Percentiles rank a stretch among this genome's conserved stretches.
phyloP scores from a whole-genome alignment of 2,888 invertebrate genomes.

The Tipula confusa region DNA sequence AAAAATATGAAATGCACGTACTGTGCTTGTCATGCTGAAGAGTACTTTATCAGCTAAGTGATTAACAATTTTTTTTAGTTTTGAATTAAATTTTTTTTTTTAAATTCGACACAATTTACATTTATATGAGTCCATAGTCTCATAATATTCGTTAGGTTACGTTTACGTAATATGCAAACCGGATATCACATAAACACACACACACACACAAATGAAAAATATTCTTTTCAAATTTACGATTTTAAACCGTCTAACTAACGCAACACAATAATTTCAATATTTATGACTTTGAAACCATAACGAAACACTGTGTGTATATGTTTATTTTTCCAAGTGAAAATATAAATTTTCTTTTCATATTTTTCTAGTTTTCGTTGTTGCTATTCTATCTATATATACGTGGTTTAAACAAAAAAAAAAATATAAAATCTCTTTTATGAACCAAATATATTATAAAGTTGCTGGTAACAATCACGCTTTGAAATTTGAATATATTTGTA shows the following conservation, averaged over 20 bases:
- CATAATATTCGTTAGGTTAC: too few relatives aligned
- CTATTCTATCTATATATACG: too few relatives aligned
- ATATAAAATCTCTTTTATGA: conserved; percentile 3
- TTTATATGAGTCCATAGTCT: background rate
- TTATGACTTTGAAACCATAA: conserved; percentile 16
- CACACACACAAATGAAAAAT: background rate
- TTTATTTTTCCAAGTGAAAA: conserved; percentile 25
- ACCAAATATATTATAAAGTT: background rate
- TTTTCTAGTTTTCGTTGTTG: background rate
- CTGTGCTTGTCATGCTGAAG: background rate
- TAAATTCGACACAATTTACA: background rate
- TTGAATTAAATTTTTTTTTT: background rate
- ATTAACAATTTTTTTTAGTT: too few relatives aligned
- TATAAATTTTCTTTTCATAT: conserved; percentile 25
- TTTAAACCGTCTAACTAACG: background rate
- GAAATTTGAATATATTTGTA: background rate
- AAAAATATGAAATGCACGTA: too few relatives aligned
- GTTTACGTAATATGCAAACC: background rate
- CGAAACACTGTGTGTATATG: background rate
- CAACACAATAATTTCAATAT: conserved; percentile 20
- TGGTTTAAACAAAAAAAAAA: too few relatives aligned
- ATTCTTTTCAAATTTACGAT: background rate
- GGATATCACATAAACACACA: background rate
- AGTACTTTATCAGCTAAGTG: too few relatives aligned
- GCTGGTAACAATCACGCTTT: background rate